Base-by-base conservation (phyloP, 2,113 vertebrate genomes). In the Clarias gariepinus region DNA sequence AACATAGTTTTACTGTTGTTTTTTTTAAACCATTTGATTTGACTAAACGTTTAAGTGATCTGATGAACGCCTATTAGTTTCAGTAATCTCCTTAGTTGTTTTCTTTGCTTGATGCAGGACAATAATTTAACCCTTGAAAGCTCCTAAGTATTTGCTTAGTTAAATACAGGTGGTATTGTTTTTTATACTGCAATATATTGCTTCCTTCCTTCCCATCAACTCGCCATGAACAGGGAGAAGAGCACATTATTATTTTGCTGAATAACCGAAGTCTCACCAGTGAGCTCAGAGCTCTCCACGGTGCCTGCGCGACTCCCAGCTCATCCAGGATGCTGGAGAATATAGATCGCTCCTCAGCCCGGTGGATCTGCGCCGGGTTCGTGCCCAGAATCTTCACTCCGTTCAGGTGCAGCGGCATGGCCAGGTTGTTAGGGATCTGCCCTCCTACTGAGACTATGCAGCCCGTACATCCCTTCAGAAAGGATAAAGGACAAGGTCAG, bases 341-440 rank as follows among this genome's bases (percentile, higher is more conserved):
- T 5, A 95, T 2, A 0, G 98, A 97, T 28, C 98, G 96, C 87
- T 98, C 97, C 91, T 99, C 97, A 0, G 97, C 98, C 33, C 93
- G 93, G 92, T 97, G 94, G 0, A 98, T 96, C 92, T 98, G 97
- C 89, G 95, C 66, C 2, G 98, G 97, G 83, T 91, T 95, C 0
- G 98, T 99, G 78, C 98, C 98, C 91, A 98, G 96, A 91, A 99
- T 96, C 87, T 95, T 96, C 87, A 98, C 96, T 3, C 96, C 96
- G 1, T 91, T 97, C 90, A 90, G 94, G 90, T 96, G 94, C 52
- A 99, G 89, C 0, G 97, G 97, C 28, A 96, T 91, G 0, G 98
- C 98, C 92, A 99, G 89, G 90, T 98, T 99, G 91, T 98, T 99
- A 64, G 97, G 97, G 90, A 98, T 98, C 93, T 99, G 98, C 15